Base-by-base conservation (phyloP, 2,113 vertebrate species). In the Rhinolophus sinicus region DNA sequence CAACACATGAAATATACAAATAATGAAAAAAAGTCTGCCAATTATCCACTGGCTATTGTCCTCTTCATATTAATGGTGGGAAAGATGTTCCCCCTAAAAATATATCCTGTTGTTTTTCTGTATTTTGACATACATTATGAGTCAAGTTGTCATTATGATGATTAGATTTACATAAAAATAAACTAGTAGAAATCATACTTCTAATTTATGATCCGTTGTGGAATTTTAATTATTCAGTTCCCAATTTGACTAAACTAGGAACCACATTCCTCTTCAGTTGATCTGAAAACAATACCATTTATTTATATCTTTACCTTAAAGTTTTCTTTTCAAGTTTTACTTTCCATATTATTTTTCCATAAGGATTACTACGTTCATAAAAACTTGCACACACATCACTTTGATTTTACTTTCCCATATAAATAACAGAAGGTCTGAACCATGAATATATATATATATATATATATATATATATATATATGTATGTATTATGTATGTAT, bases 301-400 rank as follows among this genome's bases (percentile, higher is more conserved):
- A 28, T 60, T 64, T 58, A 62, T 56, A 35, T 78, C 0, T 91
- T 73, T 78, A 91, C 10, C 8, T 60, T 73, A 73, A 10, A 12
- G 0, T 22, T 88, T 80, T 81, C 35, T 84, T 44, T 75, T 47
- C 35, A 60, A 60, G 30, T 40, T 72, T 77, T 73, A 44, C 12
- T 52, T 88, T 90, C 35, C 38, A 8, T 54, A 52, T 56, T 52
- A 58, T 95, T 88, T 95, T 95, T 75, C 24, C 22, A 33, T 73
- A 24, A 81, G 28, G 15, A 22, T 77, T 19, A 62, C 19, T 26
- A 5, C 54, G 9, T 38, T 58, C 35, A 91, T 73, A 28, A 54
- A 67, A 58, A 19, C 10, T n/a, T 60, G 4, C 26, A n/a, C 13
- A 21, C 22, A 64, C 14, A 64, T 44, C 54, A 58, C 47, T 78